These are phyloP conservation scores for Myrmecobius fasciatus DNA, from an alignment of 2,113 vertebrate genomes.

Conservation along the genomic window DNA sequence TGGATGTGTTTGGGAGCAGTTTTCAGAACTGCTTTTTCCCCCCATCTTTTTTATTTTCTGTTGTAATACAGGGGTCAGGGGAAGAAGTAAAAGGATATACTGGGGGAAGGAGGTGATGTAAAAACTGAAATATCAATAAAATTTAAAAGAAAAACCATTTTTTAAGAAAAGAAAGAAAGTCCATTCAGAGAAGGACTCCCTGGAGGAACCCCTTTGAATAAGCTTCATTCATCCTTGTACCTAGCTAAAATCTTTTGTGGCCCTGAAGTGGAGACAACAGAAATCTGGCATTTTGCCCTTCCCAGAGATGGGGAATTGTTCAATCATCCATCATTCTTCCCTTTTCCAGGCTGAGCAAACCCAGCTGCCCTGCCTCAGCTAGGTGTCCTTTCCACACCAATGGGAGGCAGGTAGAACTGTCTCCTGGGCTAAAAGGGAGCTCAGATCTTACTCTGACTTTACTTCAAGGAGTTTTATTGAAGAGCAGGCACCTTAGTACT, in stretches of 20 bases:
- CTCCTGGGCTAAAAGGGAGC: rapidly evolving
- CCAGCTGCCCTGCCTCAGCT: neutral
- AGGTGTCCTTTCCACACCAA: neutral
- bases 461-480: conserved; percentile 54
- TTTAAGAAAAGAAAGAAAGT: neutral
- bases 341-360: neutral
- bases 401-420: neutral
- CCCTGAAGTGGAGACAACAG: neutral
- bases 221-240: neutral
- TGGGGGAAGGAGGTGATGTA: neutral
- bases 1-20: neutral
- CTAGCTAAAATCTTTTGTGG: neutral
- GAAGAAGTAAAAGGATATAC: neutral
- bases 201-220: neutral
- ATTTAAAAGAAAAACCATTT: neutral
- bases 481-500: neutral
- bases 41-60: neutral
- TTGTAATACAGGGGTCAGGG: neutral
- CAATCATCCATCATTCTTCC: neutral
- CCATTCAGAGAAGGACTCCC: neutral
- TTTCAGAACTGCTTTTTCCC: neutral
- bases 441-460: conserved; percentile 37
- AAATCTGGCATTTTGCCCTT: neutral
- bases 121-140: neutral
- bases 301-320: neutral